phyloP scores from a whole-genome alignment of 2,113 vertebrate genomes.

The Tenebrosternarchus preto region DNA sequence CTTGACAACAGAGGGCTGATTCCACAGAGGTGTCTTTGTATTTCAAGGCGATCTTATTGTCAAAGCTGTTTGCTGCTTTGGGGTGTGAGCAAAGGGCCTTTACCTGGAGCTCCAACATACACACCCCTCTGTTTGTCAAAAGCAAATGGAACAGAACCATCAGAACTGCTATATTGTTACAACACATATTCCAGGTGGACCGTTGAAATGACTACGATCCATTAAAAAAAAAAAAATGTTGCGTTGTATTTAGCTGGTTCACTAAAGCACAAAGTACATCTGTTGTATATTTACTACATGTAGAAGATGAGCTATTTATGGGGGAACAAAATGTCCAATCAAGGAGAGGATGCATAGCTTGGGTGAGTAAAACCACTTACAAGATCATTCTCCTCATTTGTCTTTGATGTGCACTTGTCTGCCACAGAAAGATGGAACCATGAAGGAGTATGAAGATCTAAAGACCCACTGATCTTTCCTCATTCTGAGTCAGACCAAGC shows the following conservation, averaged over 20 bases:
- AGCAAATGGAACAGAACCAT: neutral
- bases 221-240: neutral
- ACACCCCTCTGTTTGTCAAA: neutral
- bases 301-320: constrained; percentile 33
- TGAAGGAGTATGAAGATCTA: constrained; percentile 51
- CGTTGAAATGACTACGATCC: neutral
- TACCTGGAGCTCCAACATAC: constrained; percentile 1
- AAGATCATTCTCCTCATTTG: constrained; percentile 37
- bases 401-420: constrained; percentile 45
- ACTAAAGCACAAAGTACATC: constrained; percentile 35
- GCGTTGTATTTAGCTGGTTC: neutral
- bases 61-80: neutral
- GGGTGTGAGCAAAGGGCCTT: neutral
- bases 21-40: too few species aligned
- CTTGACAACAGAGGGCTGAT: too few species aligned
- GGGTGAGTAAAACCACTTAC: constrained; percentile 44
- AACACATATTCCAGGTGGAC: neutral
- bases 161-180: neutral
- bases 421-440: constrained; percentile 47
- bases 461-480: constrained; percentile 49
- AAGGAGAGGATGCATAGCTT: constrained; percentile 31
- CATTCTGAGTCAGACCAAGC: constrained; percentile 12
- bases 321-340: constrained; percentile 44
- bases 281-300: constrained; percentile 45
- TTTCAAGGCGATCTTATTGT: too few species aligned